Evolutionary conservation across 2,797 vertebrate species (phyloP).

Genomic region (Monodelphis domestica): DNA sequence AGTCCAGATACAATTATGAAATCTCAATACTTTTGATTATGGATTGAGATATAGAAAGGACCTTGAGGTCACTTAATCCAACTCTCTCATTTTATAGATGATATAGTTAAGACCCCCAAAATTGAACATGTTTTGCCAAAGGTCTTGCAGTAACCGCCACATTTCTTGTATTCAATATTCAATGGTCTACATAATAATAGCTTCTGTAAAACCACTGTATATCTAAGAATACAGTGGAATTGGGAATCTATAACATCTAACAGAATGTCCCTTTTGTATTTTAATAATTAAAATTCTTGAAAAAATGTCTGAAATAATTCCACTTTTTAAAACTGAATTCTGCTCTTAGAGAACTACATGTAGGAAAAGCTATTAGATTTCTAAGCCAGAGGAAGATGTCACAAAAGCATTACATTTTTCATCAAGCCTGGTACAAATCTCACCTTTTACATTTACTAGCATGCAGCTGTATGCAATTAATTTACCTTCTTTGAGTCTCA

Average conservation of each 20-base stretch:
- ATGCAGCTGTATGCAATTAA: not conserved
- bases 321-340: not conserved
- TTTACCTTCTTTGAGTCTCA: not conserved
- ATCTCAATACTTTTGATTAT: not conserved
- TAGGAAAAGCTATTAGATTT: not conserved
- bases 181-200: not conserved
- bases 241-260: not conserved
- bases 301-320: not conserved
- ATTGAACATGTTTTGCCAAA: not conserved
- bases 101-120: not conserved
- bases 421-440: not conserved
- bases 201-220: not conserved
- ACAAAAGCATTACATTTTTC: not conserved
- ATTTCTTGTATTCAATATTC: not conserved
- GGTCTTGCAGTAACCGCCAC: not conserved
- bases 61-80: not conserved
- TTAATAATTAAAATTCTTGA: not conserved
- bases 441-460: not conserved
- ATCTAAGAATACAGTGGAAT: not conserved
- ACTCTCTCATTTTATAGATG: not conserved
- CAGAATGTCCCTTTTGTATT: not conserved
- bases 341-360: not conserved
- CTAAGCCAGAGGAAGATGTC: not conserved
- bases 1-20: not conserved
- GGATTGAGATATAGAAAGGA: not conserved